phyloP scores from a whole-genome alignment of 2,797 vertebrate genomes.

The Pangasius macronema region DNA sequence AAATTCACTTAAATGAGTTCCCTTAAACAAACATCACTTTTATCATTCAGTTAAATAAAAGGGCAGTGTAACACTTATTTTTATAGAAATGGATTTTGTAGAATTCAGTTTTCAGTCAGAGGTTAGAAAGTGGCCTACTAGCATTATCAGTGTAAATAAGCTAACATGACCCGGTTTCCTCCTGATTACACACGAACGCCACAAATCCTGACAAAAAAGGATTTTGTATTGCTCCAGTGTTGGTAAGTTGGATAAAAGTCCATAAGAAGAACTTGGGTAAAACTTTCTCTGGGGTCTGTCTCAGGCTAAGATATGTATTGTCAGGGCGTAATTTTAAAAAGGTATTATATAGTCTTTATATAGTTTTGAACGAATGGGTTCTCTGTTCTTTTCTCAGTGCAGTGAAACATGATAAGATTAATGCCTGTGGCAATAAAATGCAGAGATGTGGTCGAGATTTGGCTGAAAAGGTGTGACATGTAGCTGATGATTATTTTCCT shows the following conservation, averaged over 20 bases:
- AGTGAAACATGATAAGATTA: neutral
- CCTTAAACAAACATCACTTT: neutral
- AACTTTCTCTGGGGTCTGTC: neutral
- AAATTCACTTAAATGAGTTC: neutral
- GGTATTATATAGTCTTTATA: too few relatives aligned
- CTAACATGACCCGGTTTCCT: neutral
- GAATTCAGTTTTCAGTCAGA: too few relatives aligned
- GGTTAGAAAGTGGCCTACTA: too few relatives aligned
- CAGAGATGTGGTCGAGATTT: neutral
- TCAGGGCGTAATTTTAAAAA: too few relatives aligned
- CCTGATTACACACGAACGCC: neutral
- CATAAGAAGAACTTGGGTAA: neutral
- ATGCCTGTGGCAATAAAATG: neutral
- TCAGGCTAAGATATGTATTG: neutral
- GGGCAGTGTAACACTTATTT: too few relatives aligned
- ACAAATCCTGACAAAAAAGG: neutral
- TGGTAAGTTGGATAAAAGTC: neutral
- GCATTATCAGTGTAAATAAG: neutral
- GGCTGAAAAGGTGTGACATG: neutral
- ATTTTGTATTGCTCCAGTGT: neutral
- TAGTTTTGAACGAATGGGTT: neutral
- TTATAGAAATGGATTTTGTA: neutral
- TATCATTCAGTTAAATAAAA: neutral
- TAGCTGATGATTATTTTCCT: too few relatives aligned
- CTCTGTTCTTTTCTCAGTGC: neutral